Base-by-base conservation (phyloP, 2,113 vertebrate species). In the Poecilia latipinna region DNA sequence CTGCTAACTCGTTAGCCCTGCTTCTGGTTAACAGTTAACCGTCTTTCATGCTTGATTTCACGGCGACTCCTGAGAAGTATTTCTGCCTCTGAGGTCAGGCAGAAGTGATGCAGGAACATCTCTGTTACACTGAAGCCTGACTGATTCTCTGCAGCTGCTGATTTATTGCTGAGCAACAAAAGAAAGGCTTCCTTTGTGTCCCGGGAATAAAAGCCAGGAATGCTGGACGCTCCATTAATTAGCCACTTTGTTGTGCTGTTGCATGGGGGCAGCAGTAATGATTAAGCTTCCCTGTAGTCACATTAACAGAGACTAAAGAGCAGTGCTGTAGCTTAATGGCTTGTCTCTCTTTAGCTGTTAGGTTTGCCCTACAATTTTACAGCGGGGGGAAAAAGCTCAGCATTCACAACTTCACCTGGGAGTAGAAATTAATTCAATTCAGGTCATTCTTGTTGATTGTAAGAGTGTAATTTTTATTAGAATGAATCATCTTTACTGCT, bases 181-280 rank as follows among this genome's bases (percentile, higher is more conserved):
- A 93, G 51, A 93, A 91, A 86, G 70, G 71, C 63, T 67, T 78
- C 82, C 86, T 88, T 94, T 93, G 91, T 94, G 79, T 74, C 8
- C 51, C 69, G 2, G 74, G 74, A 11, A 89, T 81, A 89, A 93
- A 92, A 83, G 89, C 70, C 85, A 78, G 91, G 92, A 94, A 94
- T 94, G 92, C 82, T 87, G 85, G 78, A 92, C 33, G 85, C 80
- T 85, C 88, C 89, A 89, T 93, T 93, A 92, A 91, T 93, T 91
- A 78, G 85, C 54, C 70, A 15, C 78, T 70, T 86, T 82, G 80
- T 84, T 86, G 88, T 90, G 81, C 73, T 86, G 85, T 69, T 82
- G 75, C 67, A 85, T 64, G 32, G 78, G 75, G 65, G 31, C 60
- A 42, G 29, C 70, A 85, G 82, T 92, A 93, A 93, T 93, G 81